phyloP scores from a whole-genome alignment of 2,888 invertebrate species.

The Caenorhabditis macrosperma region DNA sequence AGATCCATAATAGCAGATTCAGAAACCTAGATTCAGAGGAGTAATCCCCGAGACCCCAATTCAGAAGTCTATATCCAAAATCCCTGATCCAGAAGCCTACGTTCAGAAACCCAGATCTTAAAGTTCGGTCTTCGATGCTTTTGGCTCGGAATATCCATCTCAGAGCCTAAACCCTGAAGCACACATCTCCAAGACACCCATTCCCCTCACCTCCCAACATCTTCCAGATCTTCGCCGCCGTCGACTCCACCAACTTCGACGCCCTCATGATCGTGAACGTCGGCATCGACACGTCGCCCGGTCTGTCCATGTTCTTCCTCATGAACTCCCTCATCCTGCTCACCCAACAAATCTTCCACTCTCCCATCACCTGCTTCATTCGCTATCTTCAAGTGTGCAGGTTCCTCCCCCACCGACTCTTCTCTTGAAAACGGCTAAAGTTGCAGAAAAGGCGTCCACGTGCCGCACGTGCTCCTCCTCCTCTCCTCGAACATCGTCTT shows the following conservation, averaged over 20 bases:
- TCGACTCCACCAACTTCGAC: background rate
- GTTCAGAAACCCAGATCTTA: no score
- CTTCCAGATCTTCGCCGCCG: conserved; percentile 25
- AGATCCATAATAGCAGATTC: no score
- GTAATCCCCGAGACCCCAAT: no score
- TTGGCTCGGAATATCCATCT: no score
- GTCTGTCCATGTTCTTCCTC: background rate
- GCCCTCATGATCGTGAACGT: conserved; percentile 32
- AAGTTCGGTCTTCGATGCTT: no score
- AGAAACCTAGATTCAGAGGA: no score
- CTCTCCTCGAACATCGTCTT: conserved; percentile 3
- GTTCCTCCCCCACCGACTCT: background rate
- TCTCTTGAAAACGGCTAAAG: background rate
- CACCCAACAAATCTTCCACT: conserved; percentile 23
- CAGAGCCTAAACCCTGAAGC: no score
- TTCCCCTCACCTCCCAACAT: background rate
- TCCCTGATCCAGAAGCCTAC: no score
- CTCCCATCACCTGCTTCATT: conserved; percentile 22
- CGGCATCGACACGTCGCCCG: background rate
- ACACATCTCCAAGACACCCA: no score
- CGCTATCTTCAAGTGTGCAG: conserved; percentile 35
- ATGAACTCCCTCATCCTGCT: conserved; percentile 22
- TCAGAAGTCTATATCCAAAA: no score
- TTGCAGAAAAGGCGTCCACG: conserved; percentile 38
- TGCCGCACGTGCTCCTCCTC: conserved; percentile 5